Evolutionary conservation across 2,888 invertebrate species (phyloP).

Genomic region (Yponomeuta cagnagella): DNA sequence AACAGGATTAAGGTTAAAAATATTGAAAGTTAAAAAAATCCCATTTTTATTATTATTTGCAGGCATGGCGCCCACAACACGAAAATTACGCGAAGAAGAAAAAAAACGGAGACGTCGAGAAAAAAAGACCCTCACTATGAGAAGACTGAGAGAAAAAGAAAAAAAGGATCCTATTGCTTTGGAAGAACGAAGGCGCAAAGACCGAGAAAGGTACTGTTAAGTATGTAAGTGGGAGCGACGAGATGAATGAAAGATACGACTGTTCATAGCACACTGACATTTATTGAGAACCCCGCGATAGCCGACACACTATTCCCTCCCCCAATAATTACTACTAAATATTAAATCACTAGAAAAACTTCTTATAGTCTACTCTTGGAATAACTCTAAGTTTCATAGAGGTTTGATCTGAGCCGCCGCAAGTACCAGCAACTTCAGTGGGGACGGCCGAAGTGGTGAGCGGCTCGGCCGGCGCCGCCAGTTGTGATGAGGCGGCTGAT

Average conservation of each 20-base stretch:
- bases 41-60: no score
- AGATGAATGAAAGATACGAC: background rate
- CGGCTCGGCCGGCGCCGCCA: background rate
- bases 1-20: no score
- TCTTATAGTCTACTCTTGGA: background rate
- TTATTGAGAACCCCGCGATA: background rate
- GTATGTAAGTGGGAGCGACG: background rate
- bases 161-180: no score
- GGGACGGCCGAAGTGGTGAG: background rate
- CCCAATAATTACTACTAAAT: background rate
- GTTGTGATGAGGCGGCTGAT: background rate
- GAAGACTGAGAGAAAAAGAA: no score
- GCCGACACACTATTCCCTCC: background rate
- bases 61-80: no score
- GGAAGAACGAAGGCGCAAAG: no score
- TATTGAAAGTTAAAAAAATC: no score
- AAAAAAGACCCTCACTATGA: no score
- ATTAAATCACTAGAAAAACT: background rate
- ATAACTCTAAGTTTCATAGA: background rate
- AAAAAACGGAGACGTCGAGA: no score
- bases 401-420: background rate
- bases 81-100: no score
- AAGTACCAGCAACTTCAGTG: background rate
- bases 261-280: background rate
- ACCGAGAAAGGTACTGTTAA: no score